Percentiles rank a stretch among this genome's conserved stretches.
Conservation (phyloP, 2,797 vertebrate species). For the Poecilia gillii region DNA sequence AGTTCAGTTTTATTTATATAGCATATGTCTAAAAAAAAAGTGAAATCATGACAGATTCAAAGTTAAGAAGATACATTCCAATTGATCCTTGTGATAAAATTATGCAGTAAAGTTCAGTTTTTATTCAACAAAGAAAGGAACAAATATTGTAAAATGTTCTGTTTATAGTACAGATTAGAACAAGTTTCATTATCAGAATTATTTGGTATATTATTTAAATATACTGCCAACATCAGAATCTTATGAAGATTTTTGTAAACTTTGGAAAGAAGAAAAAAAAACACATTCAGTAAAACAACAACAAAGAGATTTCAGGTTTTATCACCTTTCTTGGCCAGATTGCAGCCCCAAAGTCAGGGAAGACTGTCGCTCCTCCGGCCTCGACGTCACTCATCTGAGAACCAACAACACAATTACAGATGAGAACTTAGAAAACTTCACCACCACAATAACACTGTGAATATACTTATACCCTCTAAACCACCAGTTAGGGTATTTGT, state of each 20-base stretch:
- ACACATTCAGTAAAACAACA: neutral
- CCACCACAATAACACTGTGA: neutral
- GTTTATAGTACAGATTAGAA: neutral
- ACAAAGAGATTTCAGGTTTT: neutral
- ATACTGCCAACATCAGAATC: neutral
- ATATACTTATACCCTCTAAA: neutral
- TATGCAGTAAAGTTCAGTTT: neutral
- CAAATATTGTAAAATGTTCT: neutral
- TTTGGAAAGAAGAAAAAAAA: neutral
- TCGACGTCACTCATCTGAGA: constrained; percentile 96
- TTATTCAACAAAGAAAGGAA: neutral
- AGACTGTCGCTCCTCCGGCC: constrained; percentile 96
- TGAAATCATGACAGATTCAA: neutral
- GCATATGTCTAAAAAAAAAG: neutral
- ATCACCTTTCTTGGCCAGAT: constrained; percentile 93
- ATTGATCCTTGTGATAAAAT: neutral
- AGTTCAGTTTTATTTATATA: neutral
- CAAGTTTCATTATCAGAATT: neutral
- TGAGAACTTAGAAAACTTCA: neutral
- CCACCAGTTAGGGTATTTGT: neutral
- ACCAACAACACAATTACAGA: constrained; percentile 22
- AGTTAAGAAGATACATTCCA: neutral
- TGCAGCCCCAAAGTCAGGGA: constrained; percentile 94
- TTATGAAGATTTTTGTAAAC: neutral
- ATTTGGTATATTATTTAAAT: neutral